A percentile compares a stretch with the other conserved stretches of the same genome.
Conservation (phyloP, 2,113 vertebrate species). For the Chamaea fasciata region DNA sequence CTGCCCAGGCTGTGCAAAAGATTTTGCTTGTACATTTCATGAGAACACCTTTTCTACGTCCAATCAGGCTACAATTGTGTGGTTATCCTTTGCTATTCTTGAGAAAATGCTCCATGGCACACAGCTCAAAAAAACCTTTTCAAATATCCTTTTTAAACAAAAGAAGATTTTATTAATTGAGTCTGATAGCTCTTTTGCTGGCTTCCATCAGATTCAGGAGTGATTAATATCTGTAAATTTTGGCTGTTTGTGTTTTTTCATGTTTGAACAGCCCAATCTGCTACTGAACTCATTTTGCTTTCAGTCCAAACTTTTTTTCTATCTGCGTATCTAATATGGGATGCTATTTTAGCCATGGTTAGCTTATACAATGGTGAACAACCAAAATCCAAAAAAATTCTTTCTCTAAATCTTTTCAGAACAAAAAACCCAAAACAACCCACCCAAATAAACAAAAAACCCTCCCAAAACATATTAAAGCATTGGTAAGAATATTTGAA, state of each 20-base stretch:
- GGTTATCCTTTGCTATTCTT: background rate
- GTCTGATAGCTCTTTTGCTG: background rate
- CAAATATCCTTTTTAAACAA: background rate
- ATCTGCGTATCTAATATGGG: background rate
- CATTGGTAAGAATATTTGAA: background rate
- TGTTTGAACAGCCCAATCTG: background rate
- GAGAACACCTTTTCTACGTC: background rate
- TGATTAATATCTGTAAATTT: background rate
- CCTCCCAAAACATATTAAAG: background rate
- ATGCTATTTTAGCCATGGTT: background rate
- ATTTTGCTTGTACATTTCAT: background rate
- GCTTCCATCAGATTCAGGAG: background rate
- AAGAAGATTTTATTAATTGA: background rate
- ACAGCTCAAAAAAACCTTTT: background rate
- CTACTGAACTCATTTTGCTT: background rate
- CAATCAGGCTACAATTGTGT: background rate
- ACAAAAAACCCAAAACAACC: background rate
- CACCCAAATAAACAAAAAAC: background rate
- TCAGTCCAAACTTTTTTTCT: background rate
- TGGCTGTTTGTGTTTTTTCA: background rate
- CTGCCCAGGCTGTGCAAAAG: accelerated
- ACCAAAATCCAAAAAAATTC: background rate
- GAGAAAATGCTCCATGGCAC: background rate
- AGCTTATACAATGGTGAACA: background rate
- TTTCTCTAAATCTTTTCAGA: background rate